Base-by-base conservation (phyloP, 2,113 vertebrate genomes). In the Ictidomys tridecemlineatus region DNA sequence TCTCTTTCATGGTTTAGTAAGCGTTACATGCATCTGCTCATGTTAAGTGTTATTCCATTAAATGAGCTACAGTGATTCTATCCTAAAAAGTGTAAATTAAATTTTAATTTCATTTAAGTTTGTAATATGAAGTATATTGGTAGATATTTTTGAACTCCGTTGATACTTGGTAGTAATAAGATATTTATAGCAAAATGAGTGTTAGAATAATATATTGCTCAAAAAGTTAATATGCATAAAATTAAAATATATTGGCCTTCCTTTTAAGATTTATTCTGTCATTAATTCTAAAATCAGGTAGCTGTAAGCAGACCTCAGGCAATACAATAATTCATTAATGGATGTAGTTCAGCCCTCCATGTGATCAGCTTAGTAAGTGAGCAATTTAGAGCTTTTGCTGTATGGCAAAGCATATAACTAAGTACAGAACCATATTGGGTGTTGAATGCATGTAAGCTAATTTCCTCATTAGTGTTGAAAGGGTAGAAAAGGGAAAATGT, bases 171-270 rank as follows among this genome's bases (percentile, higher is more conserved):
- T 72, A 94, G 42, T 93, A 94, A 92, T 94, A 83, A 78, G 73
- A 69, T 85, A 96, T 89, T 97, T 97, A 93, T 42, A 93, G 63
- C 48, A 93, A 96, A 95, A 67, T 13, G 20, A 89, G 26, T 74
- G 12, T 69, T 96, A 95, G 45, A 80, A 93, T 93, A 91, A 93
- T 93, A 91, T 86, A 83, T 89, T 95, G 34, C 82, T 95, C 53
- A 95, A 97, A 93, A 90, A 80, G 39, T 30, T 90, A 93, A 65
- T 91, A 88, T 96, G 61, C 85, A 91, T 95, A 79, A 92, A 93
- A 97, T 94, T 92, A 95, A 95, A 94, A 97, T 95, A 63, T 93
- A 87, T 78, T 96, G 63, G 42, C 56, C 13, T 95, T 95, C 63
- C 42, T 85, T 76, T 93, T 93, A 97, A 94, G 77, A 96, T 93